Percentiles rank a stretch among this genome's conserved stretches.
phyloP scores from a whole-genome alignment of 2,797 vertebrate genomes.

The Trachurus trachurus region DNA sequence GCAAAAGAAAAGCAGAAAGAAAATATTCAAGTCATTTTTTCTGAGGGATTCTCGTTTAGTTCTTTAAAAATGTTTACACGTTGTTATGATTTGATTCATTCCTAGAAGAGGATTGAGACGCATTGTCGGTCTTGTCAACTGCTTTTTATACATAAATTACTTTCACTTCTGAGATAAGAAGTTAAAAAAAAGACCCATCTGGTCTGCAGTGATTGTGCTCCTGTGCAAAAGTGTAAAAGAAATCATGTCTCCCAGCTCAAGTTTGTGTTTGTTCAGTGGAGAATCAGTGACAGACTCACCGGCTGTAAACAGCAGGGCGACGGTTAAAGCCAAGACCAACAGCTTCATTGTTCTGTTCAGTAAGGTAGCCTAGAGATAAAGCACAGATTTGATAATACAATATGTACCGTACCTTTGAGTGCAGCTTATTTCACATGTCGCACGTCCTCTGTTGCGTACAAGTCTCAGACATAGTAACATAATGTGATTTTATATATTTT shows the following conservation, averaged over 20 bases:
- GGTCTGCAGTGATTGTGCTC: constrained; percentile 3
- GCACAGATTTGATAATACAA: constrained; percentile 27
- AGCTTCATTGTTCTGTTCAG: constrained; percentile 78
- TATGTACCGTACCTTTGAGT: not conserved
- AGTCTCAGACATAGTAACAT: not conserved
- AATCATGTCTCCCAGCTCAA: constrained; percentile 29
- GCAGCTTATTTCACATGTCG: too few relatives aligned
- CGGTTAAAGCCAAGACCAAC: constrained; percentile 67
- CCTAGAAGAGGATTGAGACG: not conserved
- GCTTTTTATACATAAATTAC: not conserved
- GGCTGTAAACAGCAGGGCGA: constrained; percentile 75
- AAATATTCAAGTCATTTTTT: not conserved
- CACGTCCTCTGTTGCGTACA: not conserved
- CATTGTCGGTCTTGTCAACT: not conserved
- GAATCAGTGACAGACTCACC: constrained; percentile 83
- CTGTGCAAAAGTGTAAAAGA: not conserved
- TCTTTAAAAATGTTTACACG: not conserved
- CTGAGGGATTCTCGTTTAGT: not conserved
- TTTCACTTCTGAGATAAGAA: not conserved
- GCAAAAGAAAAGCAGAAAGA: constrained; percentile 5
- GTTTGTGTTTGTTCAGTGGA: constrained; percentile 70
- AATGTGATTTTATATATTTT: not conserved
- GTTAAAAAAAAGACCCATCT: not conserved
- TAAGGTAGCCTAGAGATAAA: constrained; percentile 52
- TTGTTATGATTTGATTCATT: not conserved